Conservation (phyloP, 1,140 invertebrate species). For the Mamestra configurata region DNA sequence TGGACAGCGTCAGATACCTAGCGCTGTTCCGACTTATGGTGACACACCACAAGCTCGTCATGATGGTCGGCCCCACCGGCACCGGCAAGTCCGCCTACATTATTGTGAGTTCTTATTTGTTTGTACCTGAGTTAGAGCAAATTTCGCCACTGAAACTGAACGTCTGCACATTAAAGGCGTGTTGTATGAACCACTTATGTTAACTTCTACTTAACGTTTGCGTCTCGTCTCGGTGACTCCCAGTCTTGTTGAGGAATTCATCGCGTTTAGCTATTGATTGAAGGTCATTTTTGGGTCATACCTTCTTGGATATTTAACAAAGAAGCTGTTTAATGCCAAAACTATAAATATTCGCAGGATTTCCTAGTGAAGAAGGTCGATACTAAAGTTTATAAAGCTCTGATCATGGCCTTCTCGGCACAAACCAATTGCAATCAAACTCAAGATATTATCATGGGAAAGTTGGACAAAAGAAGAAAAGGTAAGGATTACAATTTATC, state of each 20-base stretch:
- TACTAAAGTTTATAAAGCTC: conserved; percentile 93
- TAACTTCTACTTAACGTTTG: too few species aligned
- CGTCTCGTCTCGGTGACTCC: too few species aligned
- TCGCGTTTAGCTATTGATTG: too few species aligned
- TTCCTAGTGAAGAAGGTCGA: conserved; percentile 95
- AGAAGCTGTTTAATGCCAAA: neutral
- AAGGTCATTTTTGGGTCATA: too few species aligned
- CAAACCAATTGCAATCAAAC: conserved; percentile 98
- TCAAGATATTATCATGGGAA: conserved; percentile 98
- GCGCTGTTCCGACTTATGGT: conserved; percentile 93
- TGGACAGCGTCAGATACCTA: conserved; percentile 95
- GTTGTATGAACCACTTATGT: too few species aligned
- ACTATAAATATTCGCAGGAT: conserved; percentile 86
- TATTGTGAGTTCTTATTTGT: conserved; percentile 82
- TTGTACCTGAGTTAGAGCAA: too few species aligned
- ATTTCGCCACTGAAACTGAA: too few species aligned
- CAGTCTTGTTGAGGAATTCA: too few species aligned
- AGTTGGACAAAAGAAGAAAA: conserved; percentile 97
- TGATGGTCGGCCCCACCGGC: conserved; percentile 97
- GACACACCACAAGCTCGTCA: conserved; percentile 93
- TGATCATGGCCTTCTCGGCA: conserved; percentile 97
- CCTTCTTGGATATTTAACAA: neutral
- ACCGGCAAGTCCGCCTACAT: conserved; percentile 97
- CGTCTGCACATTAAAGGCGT: too few species aligned
- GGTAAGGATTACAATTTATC: too few species aligned